These are phyloP conservation scores for Anastrepha ludens DNA, from an alignment of 1,140 invertebrate genomes.

Conservation along the genomic window DNA sequence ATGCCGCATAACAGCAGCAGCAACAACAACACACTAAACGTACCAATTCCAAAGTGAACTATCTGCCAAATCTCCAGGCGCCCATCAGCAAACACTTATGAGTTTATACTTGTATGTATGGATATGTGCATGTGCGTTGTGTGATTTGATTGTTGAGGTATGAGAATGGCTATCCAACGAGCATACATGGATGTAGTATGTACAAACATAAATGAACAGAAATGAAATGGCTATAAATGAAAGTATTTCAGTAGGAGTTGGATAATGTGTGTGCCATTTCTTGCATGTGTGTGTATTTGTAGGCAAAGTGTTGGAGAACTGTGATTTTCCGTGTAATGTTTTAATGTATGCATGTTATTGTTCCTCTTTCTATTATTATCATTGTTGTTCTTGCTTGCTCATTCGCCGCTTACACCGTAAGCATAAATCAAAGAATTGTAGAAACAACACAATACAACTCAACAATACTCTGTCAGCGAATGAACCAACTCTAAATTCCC, in stretches of 20 bases:
- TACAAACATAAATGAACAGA: not conserved
- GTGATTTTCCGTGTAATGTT: not conserved
- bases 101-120: not conserved
- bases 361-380: not conserved
- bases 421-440: not conserved
- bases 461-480: not conserved
- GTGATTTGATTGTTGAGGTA: not conserved
- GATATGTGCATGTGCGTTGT: not conserved
- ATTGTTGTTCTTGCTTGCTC: not conserved
- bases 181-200: not conserved
- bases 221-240: not conserved
- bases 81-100: not conserved
- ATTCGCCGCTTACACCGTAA: not conserved
- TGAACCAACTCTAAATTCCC: not conserved
- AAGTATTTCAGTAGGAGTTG: not conserved
- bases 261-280: not conserved
- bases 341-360: not conserved
- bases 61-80: constrained; percentile 27
- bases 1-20: constrained; percentile 1
- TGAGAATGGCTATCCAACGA: not conserved
- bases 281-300: not conserved
- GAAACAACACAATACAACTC: not conserved
- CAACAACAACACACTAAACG: constrained; percentile 14
- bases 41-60: constrained; percentile 11
- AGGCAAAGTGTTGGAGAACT: not conserved